phyloP scores from a whole-genome alignment of 2,113 vertebrate species.

The Gymnorhina tibicen region DNA sequence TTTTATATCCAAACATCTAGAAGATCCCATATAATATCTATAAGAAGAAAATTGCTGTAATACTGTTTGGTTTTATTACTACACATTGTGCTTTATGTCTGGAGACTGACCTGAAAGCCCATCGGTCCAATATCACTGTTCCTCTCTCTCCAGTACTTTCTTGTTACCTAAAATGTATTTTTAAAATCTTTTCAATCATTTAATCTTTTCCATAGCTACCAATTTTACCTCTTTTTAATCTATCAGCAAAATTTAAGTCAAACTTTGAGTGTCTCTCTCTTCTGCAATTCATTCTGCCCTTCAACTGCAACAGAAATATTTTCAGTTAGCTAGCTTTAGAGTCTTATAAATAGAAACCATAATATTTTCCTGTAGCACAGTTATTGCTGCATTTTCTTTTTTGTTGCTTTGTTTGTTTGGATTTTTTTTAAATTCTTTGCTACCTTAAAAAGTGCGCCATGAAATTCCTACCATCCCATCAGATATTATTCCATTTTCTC shows the following conservation, averaged over 20 bases:
- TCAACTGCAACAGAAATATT: not conserved
- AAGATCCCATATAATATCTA: slow-evolving; percentile 11
- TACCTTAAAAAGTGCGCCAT: not conserved
- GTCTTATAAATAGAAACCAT: not conserved
- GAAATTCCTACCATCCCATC: not conserved
- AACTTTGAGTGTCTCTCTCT: not conserved
- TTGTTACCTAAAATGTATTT: slow-evolving; percentile 1
- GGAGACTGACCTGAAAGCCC: slow-evolving; percentile 10
- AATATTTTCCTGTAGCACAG: not conserved
- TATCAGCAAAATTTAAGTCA: not conserved
- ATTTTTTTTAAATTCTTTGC: not conserved
- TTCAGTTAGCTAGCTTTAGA: not conserved
- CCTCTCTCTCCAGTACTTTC: not conserved
- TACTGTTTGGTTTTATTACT: slow-evolving; percentile 48
- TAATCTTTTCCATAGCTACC: not conserved
- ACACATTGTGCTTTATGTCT: slow-evolving; percentile 28
- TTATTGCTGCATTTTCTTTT: not conserved
- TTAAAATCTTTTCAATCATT: not conserved
- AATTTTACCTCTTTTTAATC: not conserved
- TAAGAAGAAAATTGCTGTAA: slow-evolving; percentile 23
- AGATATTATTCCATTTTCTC: not conserved
- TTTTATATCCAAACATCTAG: slow-evolving; percentile 40
- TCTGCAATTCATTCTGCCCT: not conserved
- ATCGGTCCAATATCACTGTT: not conserved
- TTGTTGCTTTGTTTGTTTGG: not conserved